phyloP scores from a whole-genome alignment of 1,140 invertebrate species.

The Elymnias hypermnestra region DNA sequence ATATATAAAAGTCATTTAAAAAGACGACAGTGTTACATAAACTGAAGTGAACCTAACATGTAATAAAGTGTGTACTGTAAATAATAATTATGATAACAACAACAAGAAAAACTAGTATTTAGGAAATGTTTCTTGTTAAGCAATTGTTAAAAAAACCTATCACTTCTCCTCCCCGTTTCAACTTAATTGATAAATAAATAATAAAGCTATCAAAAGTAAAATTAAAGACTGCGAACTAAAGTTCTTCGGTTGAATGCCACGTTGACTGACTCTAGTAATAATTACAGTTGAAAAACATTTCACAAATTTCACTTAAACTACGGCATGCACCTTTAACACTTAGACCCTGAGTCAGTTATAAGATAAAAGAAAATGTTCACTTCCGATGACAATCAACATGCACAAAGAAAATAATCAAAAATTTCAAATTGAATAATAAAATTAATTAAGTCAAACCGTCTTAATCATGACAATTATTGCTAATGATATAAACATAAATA shows the following conservation, averaged over 20 bases:
- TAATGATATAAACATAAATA: slow-evolving; percentile 55
- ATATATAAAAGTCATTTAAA: too few relatives aligned
- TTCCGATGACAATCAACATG: neutral
- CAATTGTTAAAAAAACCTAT: slow-evolving; percentile 2
- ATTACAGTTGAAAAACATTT: slow-evolving; percentile 22
- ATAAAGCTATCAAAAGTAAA: slow-evolving; percentile 35
- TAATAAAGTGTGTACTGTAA: too few relatives aligned
- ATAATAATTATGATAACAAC: too few relatives aligned
- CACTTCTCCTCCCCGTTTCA: slow-evolving; percentile 31
- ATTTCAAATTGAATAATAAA: neutral
- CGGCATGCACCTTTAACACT: slow-evolving; percentile 56
- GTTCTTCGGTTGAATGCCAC: slow-evolving; percentile 16
- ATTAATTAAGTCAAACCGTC: neutral
- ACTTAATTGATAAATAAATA: slow-evolving; percentile 33
- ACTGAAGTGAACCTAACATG: too few relatives aligned
- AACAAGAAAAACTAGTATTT: too few relatives aligned
- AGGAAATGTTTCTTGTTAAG: too few relatives aligned
- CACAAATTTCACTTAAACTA: slow-evolving; percentile 47
- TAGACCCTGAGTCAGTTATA: slow-evolving; percentile 36
- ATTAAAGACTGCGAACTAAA: slow-evolving; percentile 22
- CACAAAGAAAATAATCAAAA: neutral
- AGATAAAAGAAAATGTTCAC: slow-evolving; percentile 14
- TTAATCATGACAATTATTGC: slow-evolving; percentile 20
- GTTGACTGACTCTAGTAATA: slow-evolving; percentile 16
- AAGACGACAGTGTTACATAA: too few relatives aligned